Base-by-base conservation (phyloP, 2,113 vertebrate genomes). In the Calyptomena viridis region DNA sequence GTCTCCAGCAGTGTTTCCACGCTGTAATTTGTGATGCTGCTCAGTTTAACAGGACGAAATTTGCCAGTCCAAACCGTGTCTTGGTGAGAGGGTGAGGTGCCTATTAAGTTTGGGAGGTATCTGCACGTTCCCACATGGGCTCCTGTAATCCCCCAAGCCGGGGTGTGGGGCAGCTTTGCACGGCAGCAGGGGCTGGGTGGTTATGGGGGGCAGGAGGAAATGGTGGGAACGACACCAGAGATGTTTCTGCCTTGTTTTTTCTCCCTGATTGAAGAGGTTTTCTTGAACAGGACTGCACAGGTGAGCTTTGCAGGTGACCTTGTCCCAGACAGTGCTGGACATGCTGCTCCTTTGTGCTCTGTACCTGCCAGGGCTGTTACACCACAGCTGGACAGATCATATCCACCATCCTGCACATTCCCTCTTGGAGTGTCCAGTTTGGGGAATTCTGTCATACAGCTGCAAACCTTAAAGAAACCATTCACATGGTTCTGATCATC, bases 401-500 rank as follows among this genome's bases (percentile, higher is more conserved):
- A n/a, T 3, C 62, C 73, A n/a, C 50, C 14, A 9, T 4, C 52
- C 35, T 78, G 52, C 56, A 5, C 33, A 49, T 23, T 8, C 47
- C 84, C 80, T 46, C 16, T 9, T 23, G 28, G 13, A 25, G 53
- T 14, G 12, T 35, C 49, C 33, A 1, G 40, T 31, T 22, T 21
- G 11, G 10, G 52, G 22, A 80, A 39, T 33, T 19, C 9, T 79
- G 17, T 44, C 12, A 2, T 0, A 24, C 35, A n/a, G 31, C 15
- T 12, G 8, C 21, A 50, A 53, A 73, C 37, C 19, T 59, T 46
- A 31, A 42, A 31, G 27, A 81, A 89, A 66, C 24, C 2, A 0
- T 24, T 84, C 2, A 0, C 16, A 22, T 0, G 0, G 7, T 59
- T 89, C 31, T 31, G 49, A 44, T 12, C 6, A 5, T 27, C 27